Conservation (phyloP, 2,113 vertebrate genomes). For the Pristiophorus japonicus region DNA sequence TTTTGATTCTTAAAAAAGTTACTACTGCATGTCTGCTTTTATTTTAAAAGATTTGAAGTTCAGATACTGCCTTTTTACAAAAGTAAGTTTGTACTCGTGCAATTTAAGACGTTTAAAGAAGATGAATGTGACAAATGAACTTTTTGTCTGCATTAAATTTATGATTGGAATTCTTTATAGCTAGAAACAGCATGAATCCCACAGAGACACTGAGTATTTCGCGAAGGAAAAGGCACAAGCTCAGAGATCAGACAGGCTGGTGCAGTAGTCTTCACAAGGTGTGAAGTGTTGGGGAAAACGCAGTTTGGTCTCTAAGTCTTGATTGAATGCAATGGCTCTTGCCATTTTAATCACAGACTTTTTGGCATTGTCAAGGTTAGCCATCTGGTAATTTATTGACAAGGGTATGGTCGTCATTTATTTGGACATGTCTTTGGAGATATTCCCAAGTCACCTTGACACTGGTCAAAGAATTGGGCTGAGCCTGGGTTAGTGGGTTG, state of each 20-base stretch:
- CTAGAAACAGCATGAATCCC: not conserved
- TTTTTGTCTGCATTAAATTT: not conserved
- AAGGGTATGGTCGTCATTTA: not conserved
- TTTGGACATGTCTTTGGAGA: not conserved
- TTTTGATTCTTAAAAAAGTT: slow-evolving; percentile 47
- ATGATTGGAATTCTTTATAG: not conserved
- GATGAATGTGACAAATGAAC: not conserved
- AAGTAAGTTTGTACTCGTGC: not conserved
- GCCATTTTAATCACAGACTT: not conserved
- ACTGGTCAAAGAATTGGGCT: not conserved
- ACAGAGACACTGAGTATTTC: not conserved
- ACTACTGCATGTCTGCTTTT: not conserved
- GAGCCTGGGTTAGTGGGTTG: not conserved
- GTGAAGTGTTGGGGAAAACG: not conserved
- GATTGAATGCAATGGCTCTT: not conserved
- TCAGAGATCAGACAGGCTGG: not conserved
- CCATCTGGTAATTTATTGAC: not conserved
- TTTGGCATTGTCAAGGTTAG: not conserved
- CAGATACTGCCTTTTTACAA: not conserved
- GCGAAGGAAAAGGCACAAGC: not conserved
- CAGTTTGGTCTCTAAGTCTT: not conserved
- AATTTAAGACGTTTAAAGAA: not conserved
- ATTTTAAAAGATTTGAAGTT: not conserved
- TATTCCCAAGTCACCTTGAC: not conserved
- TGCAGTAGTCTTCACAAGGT: not conserved